Evolutionary conservation across 2,797 vertebrate genomes (phyloP), one percentile per base, ranked within the genome.

Genomic region (Gymnoscopelus braueri): DNA sequence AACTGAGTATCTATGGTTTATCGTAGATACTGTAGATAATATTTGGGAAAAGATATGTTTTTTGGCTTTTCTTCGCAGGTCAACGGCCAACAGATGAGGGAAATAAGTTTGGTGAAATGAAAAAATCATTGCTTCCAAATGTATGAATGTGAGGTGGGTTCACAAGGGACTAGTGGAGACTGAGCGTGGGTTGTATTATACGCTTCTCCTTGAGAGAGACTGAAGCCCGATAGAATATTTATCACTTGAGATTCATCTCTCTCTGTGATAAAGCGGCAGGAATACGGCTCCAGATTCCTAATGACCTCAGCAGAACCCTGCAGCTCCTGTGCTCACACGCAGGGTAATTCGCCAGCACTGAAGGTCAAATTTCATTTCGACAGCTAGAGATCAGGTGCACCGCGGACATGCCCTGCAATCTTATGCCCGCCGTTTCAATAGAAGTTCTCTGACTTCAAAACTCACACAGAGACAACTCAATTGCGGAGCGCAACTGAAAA

Each of bases 161-260:
- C 53, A 73, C 63, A 39, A 82, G 71, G 71, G 60, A 32, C 51
- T 66, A 19, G 19, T 19, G 63, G 29, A 29, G 56, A 73, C 53
- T 39, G 10, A 68, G 32, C 71, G 65, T 63, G 60, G 80, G 55
- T 58, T 49, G 57, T 64, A 63, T 65, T 72, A 77, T 65, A 70
- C 52, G 53, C 52, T 60, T 76, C 53, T 84, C 73, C 65, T 74
- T 60, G 66, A 83, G 59, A 73, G 65, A 81, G 63, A 69, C 70
- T 64, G 54, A 59, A n/a, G 58, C 60, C 63, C 75, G 55, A 84
- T 86, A 74, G 79, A 90, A 90, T 86, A 92, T 91, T 88, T 77
- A 92, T 84, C 81, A 82, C 50, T 24, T 19, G 2, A 72, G 78
- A 81, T 81, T 87, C 55, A 77, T 87, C 79, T 87, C 58, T 71